These are phyloP conservation scores for Probosciger aterrimus DNA, from an alignment of 2,113 vertebrate genomes.

Conservation along the genomic window DNA sequence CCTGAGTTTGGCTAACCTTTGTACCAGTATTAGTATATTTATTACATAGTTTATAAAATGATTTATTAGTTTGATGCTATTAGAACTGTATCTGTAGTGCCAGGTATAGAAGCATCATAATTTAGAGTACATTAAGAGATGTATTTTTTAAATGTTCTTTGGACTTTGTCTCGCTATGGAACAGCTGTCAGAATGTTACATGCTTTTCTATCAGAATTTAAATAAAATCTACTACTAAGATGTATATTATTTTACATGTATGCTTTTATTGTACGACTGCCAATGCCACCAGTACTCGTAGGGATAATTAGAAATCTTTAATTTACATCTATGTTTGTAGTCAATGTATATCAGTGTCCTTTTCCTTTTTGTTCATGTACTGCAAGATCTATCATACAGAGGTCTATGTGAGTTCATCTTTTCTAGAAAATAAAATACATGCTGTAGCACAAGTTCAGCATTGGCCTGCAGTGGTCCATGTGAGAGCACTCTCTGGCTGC, in stretches of 20 bases:
- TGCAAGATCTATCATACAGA: background rate
- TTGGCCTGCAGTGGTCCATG: too few relatives aligned
- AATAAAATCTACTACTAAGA: background rate
- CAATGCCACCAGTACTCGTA: background rate
- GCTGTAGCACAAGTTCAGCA: background rate
- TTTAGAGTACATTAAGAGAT: background rate
- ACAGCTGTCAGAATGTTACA: background rate
- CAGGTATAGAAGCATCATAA: background rate
- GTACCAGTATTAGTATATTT: background rate
- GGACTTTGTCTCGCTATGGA: background rate
- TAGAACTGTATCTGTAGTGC: background rate
- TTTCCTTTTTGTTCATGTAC: background rate
- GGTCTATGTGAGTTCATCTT: background rate
- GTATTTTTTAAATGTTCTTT: background rate
- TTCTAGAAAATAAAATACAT: background rate
- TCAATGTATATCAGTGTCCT: background rate
- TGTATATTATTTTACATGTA: background rate
- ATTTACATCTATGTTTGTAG: background rate
- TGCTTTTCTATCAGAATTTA: background rate
- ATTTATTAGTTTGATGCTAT: background rate
- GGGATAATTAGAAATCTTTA: background rate
- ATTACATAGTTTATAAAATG: background rate
- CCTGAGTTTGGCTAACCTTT: background rate
- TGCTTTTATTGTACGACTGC: background rate
- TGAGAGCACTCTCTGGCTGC: background rate